Percentiles rank a stretch among this genome's conserved stretches.
Conservation (phyloP, 92 coral and sea anemone species). For the Virgularia gustaviana region DNA sequence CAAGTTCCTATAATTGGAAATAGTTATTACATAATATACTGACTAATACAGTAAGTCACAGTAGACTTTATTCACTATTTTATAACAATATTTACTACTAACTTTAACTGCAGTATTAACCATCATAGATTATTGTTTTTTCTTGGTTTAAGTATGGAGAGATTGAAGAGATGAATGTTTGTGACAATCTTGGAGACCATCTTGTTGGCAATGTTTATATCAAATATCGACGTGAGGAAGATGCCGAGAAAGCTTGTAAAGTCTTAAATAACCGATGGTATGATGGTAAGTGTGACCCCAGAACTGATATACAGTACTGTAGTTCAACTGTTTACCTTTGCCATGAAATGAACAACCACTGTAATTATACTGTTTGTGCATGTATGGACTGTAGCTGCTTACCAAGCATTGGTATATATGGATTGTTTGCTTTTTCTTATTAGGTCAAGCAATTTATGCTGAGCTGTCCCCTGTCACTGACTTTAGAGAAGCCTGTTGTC, state of each 20-base stretch:
- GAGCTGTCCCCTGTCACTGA: constrained; percentile 99
- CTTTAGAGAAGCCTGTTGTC: constrained; percentile 98
- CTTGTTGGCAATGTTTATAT: constrained; percentile 98
- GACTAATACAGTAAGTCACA: no score
- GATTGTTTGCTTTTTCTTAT: background rate
- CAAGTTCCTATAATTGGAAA: no score
- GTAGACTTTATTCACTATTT: no score
- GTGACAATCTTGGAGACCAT: constrained; percentile 99
- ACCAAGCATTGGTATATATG: no score
- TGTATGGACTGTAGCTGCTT: no score
- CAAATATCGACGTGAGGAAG: constrained; percentile 98
- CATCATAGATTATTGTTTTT: background rate
- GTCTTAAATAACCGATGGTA: constrained; percentile 95
- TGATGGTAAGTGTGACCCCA: constrained; percentile 93
- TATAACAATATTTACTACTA: no score
- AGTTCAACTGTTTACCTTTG: no score
- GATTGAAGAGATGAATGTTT: constrained; percentile 98
- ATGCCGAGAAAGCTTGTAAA: constrained; percentile 94
- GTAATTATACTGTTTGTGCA: no score
- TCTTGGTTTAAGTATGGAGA: constrained; percentile 74
- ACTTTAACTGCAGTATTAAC: background rate
- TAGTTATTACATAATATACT: background rate
- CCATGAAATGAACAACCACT: background rate
- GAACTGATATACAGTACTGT: no score
- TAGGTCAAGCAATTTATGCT: constrained; percentile 97